Percentiles rank a stretch among this genome's conserved stretches.
phyloP scores from a whole-genome alignment of 2,113 vertebrate genomes.

The Myrmecobius fasciatus region DNA sequence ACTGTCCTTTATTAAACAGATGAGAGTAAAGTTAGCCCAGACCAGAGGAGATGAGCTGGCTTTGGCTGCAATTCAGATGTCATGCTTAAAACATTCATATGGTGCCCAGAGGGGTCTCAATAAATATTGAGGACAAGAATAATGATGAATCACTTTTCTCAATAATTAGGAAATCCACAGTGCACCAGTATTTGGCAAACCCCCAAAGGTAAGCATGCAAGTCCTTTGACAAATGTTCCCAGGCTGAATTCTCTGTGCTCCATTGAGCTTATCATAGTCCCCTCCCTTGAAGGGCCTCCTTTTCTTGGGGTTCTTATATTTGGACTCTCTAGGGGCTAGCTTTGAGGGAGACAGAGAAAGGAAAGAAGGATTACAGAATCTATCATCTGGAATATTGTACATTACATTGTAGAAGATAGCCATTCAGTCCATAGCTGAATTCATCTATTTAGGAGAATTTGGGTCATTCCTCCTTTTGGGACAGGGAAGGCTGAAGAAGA shows the following conservation, averaged over 20 bases:
- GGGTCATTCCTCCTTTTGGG: neutral
- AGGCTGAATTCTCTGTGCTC: conserved; percentile 29
- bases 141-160: neutral
- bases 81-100: neutral
- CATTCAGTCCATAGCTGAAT: neutral
- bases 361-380: neutral
- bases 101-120: neutral
- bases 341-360: neutral
- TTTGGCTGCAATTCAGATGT: neutral
- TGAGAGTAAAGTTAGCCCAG: neutral
- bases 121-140: neutral
- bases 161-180: neutral
- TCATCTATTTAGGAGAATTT: neutral
- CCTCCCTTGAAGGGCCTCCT: neutral
- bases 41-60: neutral
- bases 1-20: neutral
- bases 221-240: conserved; percentile 9
- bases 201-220: neutral
- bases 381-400: neutral
- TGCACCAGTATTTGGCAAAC: neutral
- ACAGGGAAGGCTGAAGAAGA: neutral
- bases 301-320: neutral
- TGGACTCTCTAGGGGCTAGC: neutral
- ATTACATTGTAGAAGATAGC: neutral
- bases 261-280: neutral